Conservation (phyloP, 2,113 vertebrate genomes). For the Cottus gobio region DNA sequence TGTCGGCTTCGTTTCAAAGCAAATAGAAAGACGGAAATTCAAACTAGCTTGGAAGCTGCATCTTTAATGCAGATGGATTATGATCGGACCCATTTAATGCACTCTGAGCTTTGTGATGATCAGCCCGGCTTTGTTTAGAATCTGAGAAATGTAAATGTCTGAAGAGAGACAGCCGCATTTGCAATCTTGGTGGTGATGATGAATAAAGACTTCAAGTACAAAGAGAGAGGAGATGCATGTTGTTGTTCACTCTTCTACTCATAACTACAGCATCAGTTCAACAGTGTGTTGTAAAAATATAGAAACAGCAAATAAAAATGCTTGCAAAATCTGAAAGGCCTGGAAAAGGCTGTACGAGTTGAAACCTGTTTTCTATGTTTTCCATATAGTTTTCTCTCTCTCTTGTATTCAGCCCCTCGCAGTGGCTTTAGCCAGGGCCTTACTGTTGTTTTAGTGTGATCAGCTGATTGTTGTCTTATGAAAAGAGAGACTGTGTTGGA, state of each 20-base stretch:
- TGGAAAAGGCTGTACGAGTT: background rate
- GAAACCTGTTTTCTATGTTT: background rate
- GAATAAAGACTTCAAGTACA: constrained; percentile 3
- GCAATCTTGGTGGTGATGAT: background rate
- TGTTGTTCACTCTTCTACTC: background rate
- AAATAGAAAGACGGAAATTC: constrained; percentile 12
- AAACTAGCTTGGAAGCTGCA: background rate
- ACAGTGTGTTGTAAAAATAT: background rate
- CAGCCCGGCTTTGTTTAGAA: background rate
- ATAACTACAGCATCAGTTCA: background rate
- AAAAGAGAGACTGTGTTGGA: background rate
- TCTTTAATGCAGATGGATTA: background rate
- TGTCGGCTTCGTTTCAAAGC: constrained; percentile 10
- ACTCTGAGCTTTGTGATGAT: background rate
- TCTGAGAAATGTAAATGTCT: background rate
- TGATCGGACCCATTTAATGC: background rate
- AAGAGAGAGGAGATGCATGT: background rate
- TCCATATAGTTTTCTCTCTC: background rate
- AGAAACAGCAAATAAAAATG: background rate
- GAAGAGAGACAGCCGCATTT: background rate
- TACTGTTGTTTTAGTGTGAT: constrained; percentile 27
- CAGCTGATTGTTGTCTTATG: constrained; percentile 16
- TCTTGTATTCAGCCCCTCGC: background rate
- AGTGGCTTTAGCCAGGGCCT: background rate
- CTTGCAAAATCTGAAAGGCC: background rate